phyloP scores from a whole-genome alignment of 2,797 vertebrate genomes.

The Tiaroga cobitis region DNA sequence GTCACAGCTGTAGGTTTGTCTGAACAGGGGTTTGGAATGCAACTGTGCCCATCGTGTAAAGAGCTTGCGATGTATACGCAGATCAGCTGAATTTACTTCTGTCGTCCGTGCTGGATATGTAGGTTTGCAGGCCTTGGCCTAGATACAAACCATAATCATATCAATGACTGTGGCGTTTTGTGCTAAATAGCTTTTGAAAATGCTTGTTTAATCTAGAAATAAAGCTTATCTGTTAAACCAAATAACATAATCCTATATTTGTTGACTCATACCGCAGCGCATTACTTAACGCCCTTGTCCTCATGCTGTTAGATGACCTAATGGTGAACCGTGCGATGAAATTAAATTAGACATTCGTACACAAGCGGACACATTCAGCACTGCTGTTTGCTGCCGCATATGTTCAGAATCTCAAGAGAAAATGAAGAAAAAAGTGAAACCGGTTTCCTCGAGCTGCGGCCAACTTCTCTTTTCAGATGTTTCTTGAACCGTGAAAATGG shows the following conservation, averaged over 20 bases:
- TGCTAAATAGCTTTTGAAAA: constrained; percentile 37
- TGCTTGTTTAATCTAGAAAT: constrained; percentile 41
- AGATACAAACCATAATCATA: constrained; percentile 39
- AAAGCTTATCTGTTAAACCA: constrained; percentile 42
- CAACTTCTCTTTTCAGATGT: constrained; percentile 61
- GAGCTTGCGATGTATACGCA: constrained; percentile 57
- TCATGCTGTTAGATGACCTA: constrained; percentile 39
- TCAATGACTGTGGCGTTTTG: constrained; percentile 16
- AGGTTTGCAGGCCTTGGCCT: constrained; percentile 15
- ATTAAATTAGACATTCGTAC: constrained; percentile 44
- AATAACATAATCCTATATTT: constrained; percentile 44
- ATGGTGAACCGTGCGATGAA: constrained; percentile 34
- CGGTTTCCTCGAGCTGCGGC: background rate
- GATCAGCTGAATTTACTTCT: background rate
- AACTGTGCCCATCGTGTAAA: constrained; percentile 48
- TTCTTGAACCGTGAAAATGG: constrained; percentile 73
- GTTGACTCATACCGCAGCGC: constrained; percentile 31
- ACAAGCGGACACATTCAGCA: background rate
- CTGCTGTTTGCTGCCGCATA: constrained; percentile 17
- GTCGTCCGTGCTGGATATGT: background rate
- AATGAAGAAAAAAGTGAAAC: background rate
- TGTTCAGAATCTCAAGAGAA: constrained; percentile 39
- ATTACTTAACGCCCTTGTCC: constrained; percentile 29
- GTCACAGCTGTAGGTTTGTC: constrained; percentile 45
- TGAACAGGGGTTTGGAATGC: constrained; percentile 23